Base-by-base conservation (phyloP, 2,888 invertebrate genomes). In the Chymomyza procnemis region DNA sequence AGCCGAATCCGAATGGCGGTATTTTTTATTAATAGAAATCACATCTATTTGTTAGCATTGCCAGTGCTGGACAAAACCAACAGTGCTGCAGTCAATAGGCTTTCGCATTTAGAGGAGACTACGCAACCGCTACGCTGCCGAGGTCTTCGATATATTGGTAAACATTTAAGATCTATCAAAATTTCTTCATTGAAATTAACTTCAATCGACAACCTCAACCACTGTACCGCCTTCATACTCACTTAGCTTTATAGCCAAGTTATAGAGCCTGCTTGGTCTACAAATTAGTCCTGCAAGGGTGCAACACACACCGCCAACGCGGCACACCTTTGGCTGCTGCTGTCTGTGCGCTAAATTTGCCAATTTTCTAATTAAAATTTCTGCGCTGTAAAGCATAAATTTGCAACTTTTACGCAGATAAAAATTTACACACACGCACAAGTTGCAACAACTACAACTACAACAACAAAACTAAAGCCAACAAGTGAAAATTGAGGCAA, bases 301-400 rank as follows among this genome's bases (percentile, higher is more conserved):
- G 57, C 46, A 16, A 9, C 58, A 16, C 67, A n/a, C n/a, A n/a
- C n/a, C n/a, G n/a, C n/a, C n/a, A n/a, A n/a, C n/a, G n/a, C 58
- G 21, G 65, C 63, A 63, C 47, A 59, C 62, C 60, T 63, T 22
- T 8, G 9, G 54, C 54, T 54, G 54, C 54, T 54, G 54, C 21
- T 50, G 21, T 12, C 64, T 64, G 52, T 64, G 71, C 66, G 75
- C 73, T 79, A 76, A 85, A 83, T 79, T 83, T 80, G 84, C 81
- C 83, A 83, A 83, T 83, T 83, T 83, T 85, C 84, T 83, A 83
- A 83, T 83, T 83, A 83, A 85, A 83, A 83, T 85, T 85, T 83
- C 81, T 85, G 85, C 85, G 78, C 84, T 75, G 84, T 79, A 85
- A 83, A 83, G 83, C 83, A 80, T 83, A 83, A 85, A 83, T 83